These are phyloP conservation scores for Montipora cactus DNA, from an alignment of 64 coral and sea anemone genomes.

Conservation along the genomic window DNA sequence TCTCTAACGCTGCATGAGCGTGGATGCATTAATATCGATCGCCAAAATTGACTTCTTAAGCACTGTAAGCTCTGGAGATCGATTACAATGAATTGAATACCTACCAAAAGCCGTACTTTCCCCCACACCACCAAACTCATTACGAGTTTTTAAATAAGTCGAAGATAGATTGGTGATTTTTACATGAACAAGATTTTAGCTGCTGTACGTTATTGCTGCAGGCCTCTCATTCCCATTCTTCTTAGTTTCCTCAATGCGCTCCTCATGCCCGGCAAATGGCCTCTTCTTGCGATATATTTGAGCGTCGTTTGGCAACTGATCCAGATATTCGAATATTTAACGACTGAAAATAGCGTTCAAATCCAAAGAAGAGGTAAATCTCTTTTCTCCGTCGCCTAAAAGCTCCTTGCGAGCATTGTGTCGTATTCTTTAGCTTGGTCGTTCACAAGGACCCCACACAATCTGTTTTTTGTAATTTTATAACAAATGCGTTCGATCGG, in stretches of 20 bases:
- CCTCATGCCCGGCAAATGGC: conserved; percentile 12
- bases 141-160: background rate
- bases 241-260: background rate
- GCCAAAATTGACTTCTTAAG: no score
- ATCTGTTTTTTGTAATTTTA: no score
- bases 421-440: no score
- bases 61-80: no score
- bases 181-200: background rate
- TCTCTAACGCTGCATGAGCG: no score
- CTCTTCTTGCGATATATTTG: background rate
- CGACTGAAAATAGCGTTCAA: background rate
- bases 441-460: no score
- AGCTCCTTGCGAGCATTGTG: no score
- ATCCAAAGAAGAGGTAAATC: background rate
- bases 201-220: background rate
- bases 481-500: no score
- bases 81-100: no score
- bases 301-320: conserved; percentile 44
- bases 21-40: no score
- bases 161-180: background rate
- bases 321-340: conserved; percentile 18
- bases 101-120: conserved; percentile 13
- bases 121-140: background rate
- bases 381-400: background rate
- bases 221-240: background rate